Conservation (phyloP, 2,888 invertebrate species). For the Melipona bicolor region DNA sequence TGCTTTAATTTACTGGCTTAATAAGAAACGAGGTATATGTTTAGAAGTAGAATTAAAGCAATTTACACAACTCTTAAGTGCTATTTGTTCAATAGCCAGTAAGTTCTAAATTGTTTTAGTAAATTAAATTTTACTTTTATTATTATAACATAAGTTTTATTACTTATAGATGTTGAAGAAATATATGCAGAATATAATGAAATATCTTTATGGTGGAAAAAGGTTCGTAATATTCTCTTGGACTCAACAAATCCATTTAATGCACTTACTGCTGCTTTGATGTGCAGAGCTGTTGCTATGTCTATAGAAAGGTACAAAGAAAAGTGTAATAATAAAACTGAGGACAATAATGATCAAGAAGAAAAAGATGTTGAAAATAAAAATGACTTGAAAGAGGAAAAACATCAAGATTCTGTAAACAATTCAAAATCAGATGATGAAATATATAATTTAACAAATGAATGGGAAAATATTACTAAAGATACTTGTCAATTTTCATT, state of each 20-base stretch:
- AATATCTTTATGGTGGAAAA: constrained; percentile 93
- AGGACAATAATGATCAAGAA: constrained; percentile 73
- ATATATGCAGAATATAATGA: constrained; percentile 88
- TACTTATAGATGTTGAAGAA: constrained; percentile 83
- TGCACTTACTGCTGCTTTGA: constrained; percentile 92
- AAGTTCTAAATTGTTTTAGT: constrained; percentile 59
- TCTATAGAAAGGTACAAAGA: constrained; percentile 84
- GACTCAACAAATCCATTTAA: constrained; percentile 91
- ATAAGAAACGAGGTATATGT: constrained; percentile 84
- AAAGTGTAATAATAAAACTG: constrained; percentile 52
- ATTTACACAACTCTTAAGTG: constrained; percentile 88
- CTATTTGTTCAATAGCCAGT: constrained; percentile 88
- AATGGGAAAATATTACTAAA: constrained; percentile 93
- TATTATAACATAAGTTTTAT: constrained; percentile 28
- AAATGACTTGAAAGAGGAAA: constrained; percentile 69
- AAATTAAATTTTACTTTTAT: neutral
- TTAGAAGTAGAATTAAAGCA: constrained; percentile 88
- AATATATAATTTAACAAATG: constrained; percentile 81
- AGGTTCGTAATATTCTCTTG: constrained; percentile 89
- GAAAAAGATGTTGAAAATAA: constrained; percentile 67
- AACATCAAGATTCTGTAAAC: constrained; percentile 79
- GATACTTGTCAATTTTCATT: constrained; percentile 95
- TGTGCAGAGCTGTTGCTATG: constrained; percentile 91
- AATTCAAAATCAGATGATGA: constrained; percentile 85
- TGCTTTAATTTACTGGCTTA: constrained; percentile 90